Evolutionary conservation across 2,797 vertebrate species (phyloP), one percentile per base, ranked within the genome.

Genomic region (Rhabdomys pumilio): DNA sequence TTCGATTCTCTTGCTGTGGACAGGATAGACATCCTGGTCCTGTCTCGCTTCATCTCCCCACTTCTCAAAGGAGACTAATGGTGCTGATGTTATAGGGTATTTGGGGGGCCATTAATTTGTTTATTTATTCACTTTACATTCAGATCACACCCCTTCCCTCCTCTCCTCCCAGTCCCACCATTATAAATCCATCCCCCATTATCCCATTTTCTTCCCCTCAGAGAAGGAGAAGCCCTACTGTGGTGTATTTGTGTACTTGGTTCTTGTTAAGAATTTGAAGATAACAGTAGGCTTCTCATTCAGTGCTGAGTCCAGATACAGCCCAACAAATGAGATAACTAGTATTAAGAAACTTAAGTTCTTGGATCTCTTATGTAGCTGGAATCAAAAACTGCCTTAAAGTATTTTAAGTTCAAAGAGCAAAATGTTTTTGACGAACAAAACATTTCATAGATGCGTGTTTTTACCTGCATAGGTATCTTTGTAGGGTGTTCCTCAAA

Each of bases 401-500:
- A 76, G 15, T 72, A 20, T 61, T 89, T 94, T 94, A 90, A 80
- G 19, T 26, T 59, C 94, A 89, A 22, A 85, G 47, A 67, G 13
- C 41, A 93, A 94, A 92, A 79, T 10, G 20, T 75, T 86, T 93
- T 86, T 73, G 24, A 76, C 92, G 92, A 94, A 34, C 50, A 95
- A 89, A 91, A 76, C 89, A 53, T 12, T 80, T 92, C 31, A 44
- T 53, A n/a, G 50, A 89, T 95, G 87, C 84, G 88, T 91, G 75
- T 96, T 96, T 91, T 94, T 97, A 92, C 94, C 83, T 97, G 63
- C 41, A 89, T 57, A 14, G 57, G 5, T 77, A 44, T 55, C 91
- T 80, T 93, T 61, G 31, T 55, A 76, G n/a, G 17, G 50, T 90
- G 34, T 81, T 81, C 89, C 91, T 50, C 73, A 1, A 86, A 95